Percentiles rank a stretch among this genome's conserved stretches.
Conservation (phyloP, 2,797 vertebrate species). For the Sarcoramphus papa region DNA sequence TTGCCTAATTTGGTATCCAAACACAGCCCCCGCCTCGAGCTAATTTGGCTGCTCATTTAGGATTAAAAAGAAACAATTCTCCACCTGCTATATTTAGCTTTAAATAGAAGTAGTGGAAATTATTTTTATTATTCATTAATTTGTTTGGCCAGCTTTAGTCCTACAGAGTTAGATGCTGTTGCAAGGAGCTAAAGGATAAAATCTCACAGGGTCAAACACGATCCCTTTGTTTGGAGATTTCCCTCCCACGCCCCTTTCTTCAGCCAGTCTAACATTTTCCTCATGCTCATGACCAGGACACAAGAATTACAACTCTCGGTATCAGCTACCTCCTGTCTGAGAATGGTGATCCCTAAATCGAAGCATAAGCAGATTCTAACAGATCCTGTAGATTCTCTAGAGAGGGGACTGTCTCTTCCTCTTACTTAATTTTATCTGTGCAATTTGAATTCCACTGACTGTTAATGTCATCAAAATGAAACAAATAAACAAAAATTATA, state of each 20-base stretch:
- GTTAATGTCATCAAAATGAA: not conserved
- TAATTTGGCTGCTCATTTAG: not conserved
- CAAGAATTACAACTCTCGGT: not conserved
- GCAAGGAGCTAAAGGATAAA: not conserved
- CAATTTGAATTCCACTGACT: not conserved
- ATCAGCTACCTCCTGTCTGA: not conserved
- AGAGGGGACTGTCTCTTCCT: not conserved
- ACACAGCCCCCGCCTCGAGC: rapidly evolving
- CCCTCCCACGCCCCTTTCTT: not conserved
- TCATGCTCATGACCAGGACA: not conserved
- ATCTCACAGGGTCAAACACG: rapidly evolving
- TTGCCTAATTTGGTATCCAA: not conserved
- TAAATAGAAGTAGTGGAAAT: not conserved
- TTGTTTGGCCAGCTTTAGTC: not conserved
- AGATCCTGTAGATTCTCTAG: not conserved
- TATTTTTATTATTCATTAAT: not conserved
- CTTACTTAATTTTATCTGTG: not conserved
- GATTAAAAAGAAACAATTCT: not conserved
- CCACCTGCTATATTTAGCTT: not conserved
- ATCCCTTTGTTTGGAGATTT: not conserved
- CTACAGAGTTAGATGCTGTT: not conserved
- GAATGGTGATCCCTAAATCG: not conserved
- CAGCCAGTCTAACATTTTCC: not conserved
- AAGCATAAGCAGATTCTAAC: not conserved
- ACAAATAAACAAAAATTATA: not conserved